A percentile compares a stretch with the other conserved stretches of the same genome.
phyloP scores from a whole-genome alignment of 2,113 vertebrate genomes.

The Rattus rattus region DNA sequence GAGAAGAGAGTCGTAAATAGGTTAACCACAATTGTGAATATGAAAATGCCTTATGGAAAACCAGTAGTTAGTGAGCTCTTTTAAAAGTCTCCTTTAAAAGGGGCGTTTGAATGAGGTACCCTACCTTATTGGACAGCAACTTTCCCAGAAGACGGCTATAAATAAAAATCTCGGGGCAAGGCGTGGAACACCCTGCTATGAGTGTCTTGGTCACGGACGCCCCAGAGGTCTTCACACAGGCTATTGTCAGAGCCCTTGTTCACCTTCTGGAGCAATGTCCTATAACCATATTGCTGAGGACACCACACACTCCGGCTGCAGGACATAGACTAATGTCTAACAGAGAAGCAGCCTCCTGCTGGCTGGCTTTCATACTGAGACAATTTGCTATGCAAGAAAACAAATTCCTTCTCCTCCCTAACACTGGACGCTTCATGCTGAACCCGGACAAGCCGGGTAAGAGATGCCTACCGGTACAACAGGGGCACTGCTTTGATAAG shows the following conservation, averaged over 20 bases:
- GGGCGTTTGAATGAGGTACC: neutral
- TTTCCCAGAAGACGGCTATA: neutral
- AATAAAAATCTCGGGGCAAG: neutral
- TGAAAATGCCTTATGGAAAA: neutral
- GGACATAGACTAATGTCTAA: neutral
- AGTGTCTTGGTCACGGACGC: neutral
- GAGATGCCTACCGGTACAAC: neutral
- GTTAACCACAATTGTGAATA: neutral
- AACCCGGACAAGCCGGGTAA: neutral
- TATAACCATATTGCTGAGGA: neutral
- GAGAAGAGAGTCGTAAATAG: neutral
- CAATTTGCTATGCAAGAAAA: neutral
- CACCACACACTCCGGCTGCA: neutral
- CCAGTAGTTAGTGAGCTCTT: neutral
- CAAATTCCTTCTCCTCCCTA: neutral
- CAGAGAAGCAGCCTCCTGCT: neutral
- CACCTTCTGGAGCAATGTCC: neutral
- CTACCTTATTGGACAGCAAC: neutral
- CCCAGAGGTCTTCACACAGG: neutral
- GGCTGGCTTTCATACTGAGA: neutral
- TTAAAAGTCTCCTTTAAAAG: neutral
- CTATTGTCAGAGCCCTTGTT: neutral
- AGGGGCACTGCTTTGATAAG: neutral
- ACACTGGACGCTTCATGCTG: neutral
- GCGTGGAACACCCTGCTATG: neutral